Conservation (phyloP, 1,140 invertebrate genomes). For the Drosophila subpulchrella region DNA sequence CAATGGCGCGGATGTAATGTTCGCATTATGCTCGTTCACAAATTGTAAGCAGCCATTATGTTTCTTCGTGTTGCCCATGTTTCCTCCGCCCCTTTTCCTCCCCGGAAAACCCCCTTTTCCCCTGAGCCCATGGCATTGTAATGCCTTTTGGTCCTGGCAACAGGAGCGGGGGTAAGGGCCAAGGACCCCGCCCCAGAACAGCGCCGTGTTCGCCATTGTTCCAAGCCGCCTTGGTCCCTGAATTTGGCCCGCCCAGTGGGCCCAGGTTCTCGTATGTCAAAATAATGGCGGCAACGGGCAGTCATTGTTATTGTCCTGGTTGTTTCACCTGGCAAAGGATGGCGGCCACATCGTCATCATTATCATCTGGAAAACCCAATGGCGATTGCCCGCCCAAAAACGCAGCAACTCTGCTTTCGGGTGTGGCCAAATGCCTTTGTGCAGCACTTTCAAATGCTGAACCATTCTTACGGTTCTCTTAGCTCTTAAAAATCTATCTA, state of each 20-base stretch:
- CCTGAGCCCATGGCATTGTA: conserved; percentile 51
- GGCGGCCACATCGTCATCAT: conserved; percentile 37
- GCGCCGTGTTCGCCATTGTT: conserved; percentile 67
- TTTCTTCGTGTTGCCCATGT: conserved; percentile 80
- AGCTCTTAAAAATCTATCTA: background rate
- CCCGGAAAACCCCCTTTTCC: background rate
- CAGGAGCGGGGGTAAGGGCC: conserved; percentile 6
- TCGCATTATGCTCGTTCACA: conserved; percentile 83
- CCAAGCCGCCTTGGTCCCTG: conserved; percentile 19
- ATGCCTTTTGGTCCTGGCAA: conserved; percentile 44
- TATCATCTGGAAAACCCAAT: conserved; percentile 13
- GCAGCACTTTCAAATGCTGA: background rate
- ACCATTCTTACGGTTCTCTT: background rate
- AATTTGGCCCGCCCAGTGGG: conserved; percentile 14
- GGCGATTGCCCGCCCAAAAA: background rate
- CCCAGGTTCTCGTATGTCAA: conserved; percentile 71
- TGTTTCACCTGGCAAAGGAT: conserved; percentile 28
- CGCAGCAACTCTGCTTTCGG: background rate
- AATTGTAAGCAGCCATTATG: conserved; percentile 83
- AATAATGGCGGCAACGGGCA: conserved; percentile 64
- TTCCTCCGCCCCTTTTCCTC: conserved; percentile 6
- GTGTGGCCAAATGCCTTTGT: background rate
- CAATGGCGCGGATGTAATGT: conserved; percentile 83
- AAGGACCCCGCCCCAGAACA: conserved; percentile 44
- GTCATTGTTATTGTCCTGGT: conserved; percentile 59